Evolutionary conservation across 2,113 vertebrate species (phyloP).

Genomic region (Heptranchias perlo): DNA sequence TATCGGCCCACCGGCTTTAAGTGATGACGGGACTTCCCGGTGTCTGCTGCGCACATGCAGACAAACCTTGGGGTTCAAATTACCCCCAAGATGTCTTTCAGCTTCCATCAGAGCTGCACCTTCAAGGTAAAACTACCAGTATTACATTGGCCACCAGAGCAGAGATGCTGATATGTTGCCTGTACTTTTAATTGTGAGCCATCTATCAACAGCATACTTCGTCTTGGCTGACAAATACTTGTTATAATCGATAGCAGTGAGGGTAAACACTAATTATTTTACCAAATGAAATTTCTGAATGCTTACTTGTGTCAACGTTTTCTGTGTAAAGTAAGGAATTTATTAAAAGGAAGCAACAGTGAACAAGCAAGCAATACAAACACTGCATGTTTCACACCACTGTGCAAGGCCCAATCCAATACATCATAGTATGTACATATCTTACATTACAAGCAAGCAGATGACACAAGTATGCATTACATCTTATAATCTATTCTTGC

Average conservation of each 20-base stretch:
- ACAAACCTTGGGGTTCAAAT: no score
- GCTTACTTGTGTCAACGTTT: neutral
- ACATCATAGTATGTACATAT: neutral
- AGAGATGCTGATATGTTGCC: neutral
- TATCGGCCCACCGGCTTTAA: no score
- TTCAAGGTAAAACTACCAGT: no score
- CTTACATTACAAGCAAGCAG: neutral
- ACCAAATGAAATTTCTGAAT: neutral
- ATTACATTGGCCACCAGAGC: neutral
- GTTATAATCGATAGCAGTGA: neutral
- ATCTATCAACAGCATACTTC: neutral
- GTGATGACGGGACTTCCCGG: no score
- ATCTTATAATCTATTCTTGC: neutral
- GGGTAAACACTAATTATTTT: neutral
- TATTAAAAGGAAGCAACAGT: neutral
- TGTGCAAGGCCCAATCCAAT: neutral
- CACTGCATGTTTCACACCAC: neutral
- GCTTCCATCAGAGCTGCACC: neutral
- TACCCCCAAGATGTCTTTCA: neutral
- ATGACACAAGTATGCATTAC: neutral
- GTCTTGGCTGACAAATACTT: neutral
- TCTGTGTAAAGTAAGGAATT: neutral
- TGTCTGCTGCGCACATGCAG: no score
- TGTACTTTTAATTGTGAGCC: neutral
- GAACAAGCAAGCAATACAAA: neutral